Percentiles rank a stretch among this genome's conserved stretches.
Evolutionary conservation across 1,140 invertebrate species (phyloP).

Genomic region (Drosophila kikkawai): DNA sequence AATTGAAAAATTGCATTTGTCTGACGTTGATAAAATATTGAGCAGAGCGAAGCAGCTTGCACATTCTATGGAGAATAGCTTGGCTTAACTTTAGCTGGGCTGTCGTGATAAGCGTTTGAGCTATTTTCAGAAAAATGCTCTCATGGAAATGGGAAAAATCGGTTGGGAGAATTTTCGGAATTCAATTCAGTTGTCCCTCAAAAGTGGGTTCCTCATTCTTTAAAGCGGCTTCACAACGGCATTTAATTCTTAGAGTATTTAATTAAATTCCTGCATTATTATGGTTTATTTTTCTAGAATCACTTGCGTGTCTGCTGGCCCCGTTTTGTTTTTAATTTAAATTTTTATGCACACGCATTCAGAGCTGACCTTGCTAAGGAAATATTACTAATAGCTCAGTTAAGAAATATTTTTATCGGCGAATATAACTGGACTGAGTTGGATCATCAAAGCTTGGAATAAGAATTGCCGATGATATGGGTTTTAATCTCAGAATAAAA

Average conservation of each 20-base stretch:
- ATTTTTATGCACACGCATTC: slow-evolving; percentile 18
- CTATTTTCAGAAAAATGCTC: slow-evolving; percentile 58
- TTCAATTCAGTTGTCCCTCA: slow-evolving; percentile 34
- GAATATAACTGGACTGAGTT: slow-evolving; percentile 9
- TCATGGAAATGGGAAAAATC: slow-evolving; percentile 40
- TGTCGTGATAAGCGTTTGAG: slow-evolving; percentile 65
- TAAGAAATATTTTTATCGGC: slow-evolving; percentile 22
- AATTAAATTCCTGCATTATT: slow-evolving; percentile 37
- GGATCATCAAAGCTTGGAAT: slow-evolving; percentile 18
- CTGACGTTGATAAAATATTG: slow-evolving; percentile 72
- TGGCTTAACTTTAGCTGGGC: slow-evolving; percentile 13
- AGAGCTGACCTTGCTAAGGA: slow-evolving; percentile 16
- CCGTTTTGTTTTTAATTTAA: slow-evolving; percentile 15
- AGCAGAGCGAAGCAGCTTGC: slow-evolving; percentile 36
- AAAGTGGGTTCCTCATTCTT: slow-evolving; percentile 33
- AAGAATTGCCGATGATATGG: slow-evolving; percentile 25
- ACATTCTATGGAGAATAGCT: slow-evolving; percentile 11
- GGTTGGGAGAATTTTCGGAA: slow-evolving; percentile 11
- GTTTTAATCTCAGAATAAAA: not conserved
- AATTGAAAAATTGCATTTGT: slow-evolving; percentile 79
- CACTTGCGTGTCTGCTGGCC: slow-evolving; percentile 15
- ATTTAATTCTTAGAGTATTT: slow-evolving; percentile 33
- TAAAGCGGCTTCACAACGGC: slow-evolving; percentile 26
- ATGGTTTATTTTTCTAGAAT: not conserved
- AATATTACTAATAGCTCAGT: slow-evolving; percentile 2